Evolutionary conservation across 2,113 vertebrate genomes (phyloP).

Genomic region (Passer montanus): DNA sequence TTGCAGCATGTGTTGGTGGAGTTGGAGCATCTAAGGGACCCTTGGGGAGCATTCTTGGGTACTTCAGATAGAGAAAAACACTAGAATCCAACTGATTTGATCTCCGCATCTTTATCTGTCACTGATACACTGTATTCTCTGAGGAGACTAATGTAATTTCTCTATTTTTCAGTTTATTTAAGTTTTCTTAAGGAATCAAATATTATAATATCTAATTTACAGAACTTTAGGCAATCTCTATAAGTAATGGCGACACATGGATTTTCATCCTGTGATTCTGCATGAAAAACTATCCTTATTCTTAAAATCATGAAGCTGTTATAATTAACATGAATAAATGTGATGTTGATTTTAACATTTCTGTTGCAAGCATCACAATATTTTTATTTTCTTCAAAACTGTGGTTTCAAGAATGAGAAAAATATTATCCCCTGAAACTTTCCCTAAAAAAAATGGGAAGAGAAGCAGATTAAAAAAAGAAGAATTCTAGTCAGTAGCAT

Average conservation of each 20-base stretch:
- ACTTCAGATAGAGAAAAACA: neutral
- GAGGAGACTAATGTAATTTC: neutral
- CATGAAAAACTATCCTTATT: neutral
- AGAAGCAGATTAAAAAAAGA: neutral
- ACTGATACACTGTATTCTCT: neutral
- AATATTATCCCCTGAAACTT: neutral
- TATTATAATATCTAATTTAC: neutral
- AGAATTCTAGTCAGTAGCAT: neutral
- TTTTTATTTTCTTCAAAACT: neutral
- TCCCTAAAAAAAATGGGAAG: neutral
- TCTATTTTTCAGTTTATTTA: neutral
- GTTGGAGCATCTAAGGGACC: accelerated
- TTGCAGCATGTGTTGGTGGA: neutral
- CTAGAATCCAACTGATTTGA: neutral
- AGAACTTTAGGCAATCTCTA: neutral
- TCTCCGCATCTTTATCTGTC: neutral
- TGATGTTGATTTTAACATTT: neutral
- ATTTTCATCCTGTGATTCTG: neutral
- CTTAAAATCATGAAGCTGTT: neutral
- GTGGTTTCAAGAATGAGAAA: neutral
- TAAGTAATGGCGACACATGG: neutral
- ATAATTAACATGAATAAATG: neutral
- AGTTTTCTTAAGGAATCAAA: neutral
- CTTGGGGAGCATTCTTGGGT: neutral
- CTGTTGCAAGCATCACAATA: neutral